Percentiles rank a stretch among this genome's conserved stretches.
Evolutionary conservation across 2,797 vertebrate genomes (phyloP).

Genomic region (Lutjanus argentimaculatus): DNA sequence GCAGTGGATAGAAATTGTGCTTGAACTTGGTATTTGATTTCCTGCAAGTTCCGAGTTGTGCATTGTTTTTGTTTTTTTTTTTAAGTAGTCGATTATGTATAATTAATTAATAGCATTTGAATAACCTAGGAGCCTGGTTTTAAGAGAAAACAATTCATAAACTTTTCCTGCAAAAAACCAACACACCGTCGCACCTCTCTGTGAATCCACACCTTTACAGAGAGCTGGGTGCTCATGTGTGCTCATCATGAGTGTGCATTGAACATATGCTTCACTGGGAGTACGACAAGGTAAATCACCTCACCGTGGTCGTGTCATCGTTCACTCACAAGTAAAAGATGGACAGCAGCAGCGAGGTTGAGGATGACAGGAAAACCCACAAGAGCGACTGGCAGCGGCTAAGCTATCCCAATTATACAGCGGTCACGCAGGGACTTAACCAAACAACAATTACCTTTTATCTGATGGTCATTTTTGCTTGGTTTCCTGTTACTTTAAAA

Average conservation of each 20-base stretch:
- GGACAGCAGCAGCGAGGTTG: constrained; percentile 14
- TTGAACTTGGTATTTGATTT: constrained; percentile 15
- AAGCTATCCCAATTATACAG: constrained; percentile 61
- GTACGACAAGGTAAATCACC: background rate
- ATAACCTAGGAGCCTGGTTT: background rate
- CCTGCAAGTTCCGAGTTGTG: background rate
- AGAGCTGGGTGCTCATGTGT: constrained; percentile 11
- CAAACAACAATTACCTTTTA: constrained; percentile 68
- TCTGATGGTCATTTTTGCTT: constrained; percentile 58
- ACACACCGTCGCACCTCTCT: constrained; percentile 14
- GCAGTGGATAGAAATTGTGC: constrained; percentile 5
- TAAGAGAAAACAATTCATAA: background rate
- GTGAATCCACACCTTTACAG: constrained; percentile 45
- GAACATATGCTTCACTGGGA: background rate
- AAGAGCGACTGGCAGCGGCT: constrained; percentile 38
- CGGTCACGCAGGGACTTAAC: constrained; percentile 46
- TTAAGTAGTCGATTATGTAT: background rate
- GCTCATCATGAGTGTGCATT: background rate
- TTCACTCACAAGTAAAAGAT: background rate
- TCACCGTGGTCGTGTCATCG: constrained; percentile 11
- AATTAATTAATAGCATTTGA: background rate
- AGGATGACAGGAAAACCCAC: constrained; percentile 57
- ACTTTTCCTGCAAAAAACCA: constrained; percentile 27
- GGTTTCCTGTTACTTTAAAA: constrained; percentile 66
- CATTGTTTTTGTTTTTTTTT: background rate